Conservation (phyloP, 2,797 vertebrate species). For the Chiloscyllium punctatum region DNA sequence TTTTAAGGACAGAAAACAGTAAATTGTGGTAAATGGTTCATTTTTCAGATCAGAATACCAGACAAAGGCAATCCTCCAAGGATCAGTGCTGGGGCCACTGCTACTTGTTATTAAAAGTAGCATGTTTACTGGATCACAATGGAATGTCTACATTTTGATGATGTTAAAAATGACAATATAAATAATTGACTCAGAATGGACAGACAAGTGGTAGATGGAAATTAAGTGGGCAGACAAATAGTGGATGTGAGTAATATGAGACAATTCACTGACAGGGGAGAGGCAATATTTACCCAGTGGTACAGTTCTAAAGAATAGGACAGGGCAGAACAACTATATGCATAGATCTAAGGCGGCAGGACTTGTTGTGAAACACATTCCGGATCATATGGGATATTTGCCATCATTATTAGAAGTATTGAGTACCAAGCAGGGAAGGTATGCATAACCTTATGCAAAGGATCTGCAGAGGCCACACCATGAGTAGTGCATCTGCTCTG, state of each 20-base stretch:
- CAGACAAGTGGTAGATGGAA: too few relatives aligned
- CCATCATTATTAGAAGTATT: background rate
- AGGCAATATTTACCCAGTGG: background rate
- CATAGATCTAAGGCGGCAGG: background rate
- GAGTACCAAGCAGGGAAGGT: background rate
- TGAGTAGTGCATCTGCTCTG: background rate
- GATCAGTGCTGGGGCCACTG: background rate
- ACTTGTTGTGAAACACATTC: background rate
- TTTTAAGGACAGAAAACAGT: background rate
- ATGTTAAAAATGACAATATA: background rate
- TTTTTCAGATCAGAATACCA: background rate
- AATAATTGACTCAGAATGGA: background rate
- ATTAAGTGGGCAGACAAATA: too few relatives aligned
- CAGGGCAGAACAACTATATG: background rate
- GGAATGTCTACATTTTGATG: background rate
- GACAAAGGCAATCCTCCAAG: background rate
- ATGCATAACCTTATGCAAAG: background rate
- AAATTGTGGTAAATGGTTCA: background rate
- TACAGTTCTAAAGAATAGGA: background rate
- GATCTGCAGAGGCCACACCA: background rate
- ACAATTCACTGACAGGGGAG: too few relatives aligned
- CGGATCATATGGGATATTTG: background rate
- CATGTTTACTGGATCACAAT: background rate
- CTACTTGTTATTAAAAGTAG: background rate
- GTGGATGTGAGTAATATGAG: too few relatives aligned